Evolutionary conservation across 1,140 invertebrate species (phyloP), one percentile per base, ranked within the genome.

Genomic region (Polypedilum pembai): DNA sequence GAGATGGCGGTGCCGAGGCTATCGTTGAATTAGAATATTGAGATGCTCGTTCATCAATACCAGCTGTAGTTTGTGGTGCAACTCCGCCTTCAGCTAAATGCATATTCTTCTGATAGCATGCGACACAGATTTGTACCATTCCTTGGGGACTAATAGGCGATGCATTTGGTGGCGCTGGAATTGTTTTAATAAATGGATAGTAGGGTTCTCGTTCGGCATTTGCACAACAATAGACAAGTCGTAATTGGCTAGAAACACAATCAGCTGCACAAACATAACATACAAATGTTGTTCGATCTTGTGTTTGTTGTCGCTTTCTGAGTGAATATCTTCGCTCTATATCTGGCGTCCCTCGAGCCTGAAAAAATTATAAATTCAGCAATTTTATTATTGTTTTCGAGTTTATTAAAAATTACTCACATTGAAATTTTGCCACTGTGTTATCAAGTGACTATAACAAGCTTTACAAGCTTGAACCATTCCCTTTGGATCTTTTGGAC

Each of bases 251-350:
- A 18, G 89, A 91, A 75, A 90, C 88, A 80, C 90, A 90, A 80
- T 91, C 88, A 76, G 89, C 85, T 24, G 91, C 91, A 84, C 94
- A 96, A 72, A 92, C 93, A 82, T 94, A 96, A 84, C 94, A 96
- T 40, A 94, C 89, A 81, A 94, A 94, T 75, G 88, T 91, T 12
- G 91, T 89, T 1, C 86, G 85, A 78, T 90, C 89, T 24, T 87
- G 81, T 7, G 84, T 80, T 15, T 76, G 73, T 24, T 88, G 85
- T 33, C 91, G 85, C 81, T 92, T 93, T 69, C 92, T 86, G 74
- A 94, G 83, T 33, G 88, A 87, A 82, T 94, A 95, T 77, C 91
- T 89, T 24, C 93, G 86, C 78, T 94, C 91, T 76, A 85, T 82
- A 76, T 92, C 90, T 1, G 90, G 87, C 75, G 92, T 86, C 75